Evolutionary conservation across 2,888 invertebrate species (phyloP), one percentile per base, ranked within the genome.

Genomic region (Harpalus rufipes): DNA sequence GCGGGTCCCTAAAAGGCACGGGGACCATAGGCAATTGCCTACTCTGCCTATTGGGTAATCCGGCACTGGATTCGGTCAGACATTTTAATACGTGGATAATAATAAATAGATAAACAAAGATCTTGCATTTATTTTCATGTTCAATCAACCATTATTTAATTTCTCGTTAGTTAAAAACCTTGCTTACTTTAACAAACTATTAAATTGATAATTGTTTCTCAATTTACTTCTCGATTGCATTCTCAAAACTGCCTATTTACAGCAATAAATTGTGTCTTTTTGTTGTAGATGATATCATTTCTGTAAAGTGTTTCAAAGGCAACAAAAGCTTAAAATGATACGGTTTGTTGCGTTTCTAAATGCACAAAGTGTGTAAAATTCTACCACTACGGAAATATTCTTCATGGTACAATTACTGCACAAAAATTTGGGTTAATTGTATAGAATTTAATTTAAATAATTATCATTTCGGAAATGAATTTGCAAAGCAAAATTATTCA

Each of bases 301-400:
- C 39, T 68, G 14, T 68, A 39, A 68, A 32, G 32, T 39, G 68
- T 32, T 32, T 14, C n/a, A 59, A 59, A 59, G 68, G 14, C 39
- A 39, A 32, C 32, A 14, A 39, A 68, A 39, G n/a, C 32, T 7
- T 39, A 65, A 32, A 12, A 7, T 25, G 25, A 21, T 12, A 63
- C n/a, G 63, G 63, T 63, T 63, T 63, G 63, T 32, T 63, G n/a
- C 63, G 10, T 12, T 68, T 68, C 68, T 68, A 68, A 68, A 41
- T 68, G 68, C n/a, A n/a, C 68, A 39, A 68, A 65, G n/a, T 65
- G 65, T n/a, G 32, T 65, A 65, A 12, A 65, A 61, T 25, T 65
- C n/a, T 39, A 68, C 18, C 25, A 63, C 14, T 68, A 39, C 32
- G 68, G 32, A 39, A 68, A 68, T 68, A 68, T 68, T 63, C 25